Conservation (phyloP, 2,113 vertebrate genomes). For the Alouatta palliata region DNA sequence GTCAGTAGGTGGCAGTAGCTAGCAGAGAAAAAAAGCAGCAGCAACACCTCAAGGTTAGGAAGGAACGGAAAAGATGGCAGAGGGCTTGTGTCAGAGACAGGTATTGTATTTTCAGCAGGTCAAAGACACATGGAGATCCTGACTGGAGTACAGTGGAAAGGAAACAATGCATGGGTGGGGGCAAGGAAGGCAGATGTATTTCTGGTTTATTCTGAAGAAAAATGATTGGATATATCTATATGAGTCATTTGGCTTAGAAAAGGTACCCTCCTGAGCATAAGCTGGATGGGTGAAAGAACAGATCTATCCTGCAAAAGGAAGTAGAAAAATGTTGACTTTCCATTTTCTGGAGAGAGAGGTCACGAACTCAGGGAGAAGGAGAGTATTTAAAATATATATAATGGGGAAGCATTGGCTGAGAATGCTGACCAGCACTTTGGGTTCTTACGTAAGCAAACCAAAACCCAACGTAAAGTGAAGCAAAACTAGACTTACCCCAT, state of each 20-base stretch:
- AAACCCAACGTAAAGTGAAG: neutral
- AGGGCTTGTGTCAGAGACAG: neutral
- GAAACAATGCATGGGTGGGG: neutral
- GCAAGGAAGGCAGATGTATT: neutral
- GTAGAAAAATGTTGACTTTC: neutral
- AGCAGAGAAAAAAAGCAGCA: neutral
- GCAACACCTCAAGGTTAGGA: neutral
- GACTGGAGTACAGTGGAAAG: neutral
- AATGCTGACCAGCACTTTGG: neutral
- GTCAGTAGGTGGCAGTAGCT: neutral
- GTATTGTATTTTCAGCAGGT: neutral
- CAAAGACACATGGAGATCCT: neutral
- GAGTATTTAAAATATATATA: neutral
- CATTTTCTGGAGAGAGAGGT: neutral
- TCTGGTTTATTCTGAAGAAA: neutral
- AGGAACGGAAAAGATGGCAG: neutral
- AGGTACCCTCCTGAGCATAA: neutral
- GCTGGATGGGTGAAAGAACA: neutral
- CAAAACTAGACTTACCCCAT: neutral
- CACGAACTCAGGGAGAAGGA: accelerated
- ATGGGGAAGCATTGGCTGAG: neutral
- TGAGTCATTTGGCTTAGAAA: neutral
- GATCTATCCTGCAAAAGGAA: neutral
- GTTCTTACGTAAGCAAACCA: neutral
- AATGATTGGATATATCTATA: neutral